These are phyloP conservation scores for Protomyctophum bolini DNA, from an alignment of 2,113 vertebrate species.

Conservation along the genomic window DNA sequence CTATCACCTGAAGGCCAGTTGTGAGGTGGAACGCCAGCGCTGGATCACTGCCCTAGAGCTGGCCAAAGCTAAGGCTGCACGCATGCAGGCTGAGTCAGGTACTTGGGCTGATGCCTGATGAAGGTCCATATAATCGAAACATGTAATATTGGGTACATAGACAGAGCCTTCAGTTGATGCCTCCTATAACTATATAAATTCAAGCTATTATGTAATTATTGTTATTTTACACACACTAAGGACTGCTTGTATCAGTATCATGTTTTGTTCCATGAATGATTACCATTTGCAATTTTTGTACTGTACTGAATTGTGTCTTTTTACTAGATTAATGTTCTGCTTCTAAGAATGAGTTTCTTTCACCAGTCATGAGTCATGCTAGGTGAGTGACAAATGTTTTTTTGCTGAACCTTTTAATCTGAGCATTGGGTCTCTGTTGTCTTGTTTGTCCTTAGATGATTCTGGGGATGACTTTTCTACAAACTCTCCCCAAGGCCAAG, in stretches of 20 bases:
- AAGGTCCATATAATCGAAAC: too few species aligned
- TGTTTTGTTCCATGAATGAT: too few species aligned
- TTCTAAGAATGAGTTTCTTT: background rate
- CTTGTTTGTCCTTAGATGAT: slow-evolving; percentile 79
- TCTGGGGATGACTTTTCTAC: slow-evolving; percentile 88
- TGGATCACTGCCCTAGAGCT: slow-evolving; percentile 95
- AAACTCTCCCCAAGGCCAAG: slow-evolving; percentile 77
- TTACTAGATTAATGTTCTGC: too few species aligned
- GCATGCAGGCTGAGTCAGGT: slow-evolving; percentile 96
- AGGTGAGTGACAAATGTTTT: background rate
- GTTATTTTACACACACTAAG: too few species aligned
- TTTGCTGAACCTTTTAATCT: background rate
- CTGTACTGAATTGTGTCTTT: too few species aligned
- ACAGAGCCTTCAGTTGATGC: too few species aligned
- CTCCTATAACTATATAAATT: too few species aligned
- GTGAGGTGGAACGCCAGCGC: slow-evolving; percentile 92
- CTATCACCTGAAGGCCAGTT: slow-evolving; percentile 95
- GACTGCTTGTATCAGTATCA: too few species aligned
- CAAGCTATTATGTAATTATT: too few species aligned
- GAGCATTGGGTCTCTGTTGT: background rate
- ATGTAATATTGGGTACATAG: too few species aligned
- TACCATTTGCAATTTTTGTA: too few species aligned
- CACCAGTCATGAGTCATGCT: too few species aligned
- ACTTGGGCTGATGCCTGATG: slow-evolving; percentile 1
- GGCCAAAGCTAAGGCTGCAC: slow-evolving; percentile 94